Evolutionary conservation across 2,888 invertebrate genomes (phyloP).

Genomic region (Cremastobaeus sp.): DNA sequence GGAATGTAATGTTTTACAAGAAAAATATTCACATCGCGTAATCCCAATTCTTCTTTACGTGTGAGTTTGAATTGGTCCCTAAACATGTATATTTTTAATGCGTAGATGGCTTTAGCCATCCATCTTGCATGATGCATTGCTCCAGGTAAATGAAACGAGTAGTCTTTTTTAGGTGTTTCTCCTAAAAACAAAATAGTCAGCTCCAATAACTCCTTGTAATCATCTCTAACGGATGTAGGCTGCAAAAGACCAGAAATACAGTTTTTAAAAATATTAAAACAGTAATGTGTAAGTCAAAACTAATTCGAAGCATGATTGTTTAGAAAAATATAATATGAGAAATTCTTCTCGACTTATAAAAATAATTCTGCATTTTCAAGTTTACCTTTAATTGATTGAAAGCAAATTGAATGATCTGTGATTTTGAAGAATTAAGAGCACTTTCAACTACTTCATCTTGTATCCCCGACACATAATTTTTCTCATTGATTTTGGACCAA

Average conservation of each 20-base stretch:
- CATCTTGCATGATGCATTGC: conserved; percentile 21
- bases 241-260: no score
- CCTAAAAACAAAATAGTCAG: conserved; percentile 15
- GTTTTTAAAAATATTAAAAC: no score
- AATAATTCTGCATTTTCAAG: no score
- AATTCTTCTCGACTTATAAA: no score
- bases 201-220: conserved; percentile 13
- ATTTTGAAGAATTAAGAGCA: neutral
- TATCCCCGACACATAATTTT: neutral
- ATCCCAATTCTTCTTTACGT: neutral
- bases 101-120: conserved; percentile 17
- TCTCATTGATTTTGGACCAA: neutral
- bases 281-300: no score
- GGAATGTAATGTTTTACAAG: conserved; percentile 3
- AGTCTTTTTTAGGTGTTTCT: conserved; percentile 6
- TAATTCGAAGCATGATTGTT: no score
- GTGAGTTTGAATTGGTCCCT: neutral
- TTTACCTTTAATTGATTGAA: conserved; percentile 5
- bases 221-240: no score
- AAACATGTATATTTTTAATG: conserved; percentile 18
- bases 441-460: neutral
- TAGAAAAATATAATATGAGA: no score
- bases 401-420: conserved; percentile 1
- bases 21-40: conserved; percentile 4
- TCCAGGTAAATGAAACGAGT: conserved; percentile 4